Evolutionary conservation across 2,888 invertebrate species (phyloP).

Genomic region (Lampropteryx suffumata): DNA sequence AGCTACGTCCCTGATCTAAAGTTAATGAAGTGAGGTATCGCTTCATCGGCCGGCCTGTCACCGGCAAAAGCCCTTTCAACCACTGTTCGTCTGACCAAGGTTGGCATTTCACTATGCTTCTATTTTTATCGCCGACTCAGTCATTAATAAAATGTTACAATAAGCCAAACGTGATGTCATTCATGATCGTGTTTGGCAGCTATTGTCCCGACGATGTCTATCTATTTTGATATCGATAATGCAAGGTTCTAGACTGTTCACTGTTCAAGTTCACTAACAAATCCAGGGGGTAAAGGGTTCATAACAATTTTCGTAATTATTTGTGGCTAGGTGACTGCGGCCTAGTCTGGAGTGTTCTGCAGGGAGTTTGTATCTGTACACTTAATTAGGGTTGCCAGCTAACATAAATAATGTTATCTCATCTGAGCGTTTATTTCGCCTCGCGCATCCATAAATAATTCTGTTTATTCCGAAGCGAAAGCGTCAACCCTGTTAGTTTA

Average conservation of each 20-base stretch:
- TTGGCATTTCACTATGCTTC: conserved; percentile 19
- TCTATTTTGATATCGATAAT: not conserved
- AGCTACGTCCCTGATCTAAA: conserved; percentile 7
- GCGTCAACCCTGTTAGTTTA: conserved; percentile 54
- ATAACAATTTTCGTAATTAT: too few species aligned
- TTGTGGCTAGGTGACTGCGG: too few species aligned
- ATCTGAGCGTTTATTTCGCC: conserved; percentile 23
- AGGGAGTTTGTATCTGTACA: conserved; percentile 3
- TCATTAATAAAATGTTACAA: conserved; percentile 3
- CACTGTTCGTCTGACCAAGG: conserved; percentile 13
- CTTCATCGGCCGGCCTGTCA: conserved; percentile 13
- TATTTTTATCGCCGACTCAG: conserved; percentile 4
- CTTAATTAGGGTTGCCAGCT: conserved; percentile 25
- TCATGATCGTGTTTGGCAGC: conserved; percentile 2
- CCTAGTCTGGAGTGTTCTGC: not conserved
- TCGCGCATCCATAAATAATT: conserved; percentile 33
- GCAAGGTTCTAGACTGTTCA: too few species aligned
- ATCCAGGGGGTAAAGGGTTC: too few species aligned
- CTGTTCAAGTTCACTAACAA: too few species aligned
- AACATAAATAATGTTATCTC: conserved; percentile 19
- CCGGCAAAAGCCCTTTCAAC: conserved; percentile 15
- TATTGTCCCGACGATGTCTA: conserved; percentile 1
- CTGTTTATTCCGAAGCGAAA: conserved; percentile 35
- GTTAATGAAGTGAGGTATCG: conserved; percentile 33
- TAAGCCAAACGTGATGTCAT: conserved; percentile 1